Evolutionary conservation across 2,888 invertebrate species (phyloP).

Genomic region (Drosophila bunnanda): DNA sequence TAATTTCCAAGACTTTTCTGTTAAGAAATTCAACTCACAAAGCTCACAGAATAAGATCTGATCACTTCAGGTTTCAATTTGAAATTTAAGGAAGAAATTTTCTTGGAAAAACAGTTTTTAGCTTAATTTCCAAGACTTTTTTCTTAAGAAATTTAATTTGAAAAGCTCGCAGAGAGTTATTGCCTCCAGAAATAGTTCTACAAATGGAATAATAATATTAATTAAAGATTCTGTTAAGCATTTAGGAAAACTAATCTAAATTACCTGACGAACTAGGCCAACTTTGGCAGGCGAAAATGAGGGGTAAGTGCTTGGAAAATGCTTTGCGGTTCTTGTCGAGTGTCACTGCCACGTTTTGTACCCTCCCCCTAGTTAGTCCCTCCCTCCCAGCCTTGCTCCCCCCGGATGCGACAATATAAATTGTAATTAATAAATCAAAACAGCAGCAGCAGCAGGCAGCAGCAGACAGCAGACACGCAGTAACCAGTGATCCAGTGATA

Average conservation of each 20-base stretch:
- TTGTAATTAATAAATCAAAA: slow-evolving; percentile 78
- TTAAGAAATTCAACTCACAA: no score
- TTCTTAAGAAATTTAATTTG: neutral
- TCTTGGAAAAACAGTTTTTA: neutral
- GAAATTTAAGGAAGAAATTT: neutral
- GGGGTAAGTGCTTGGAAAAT: slow-evolving; percentile 5
- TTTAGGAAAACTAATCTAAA: neutral
- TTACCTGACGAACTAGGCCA: slow-evolving; percentile 11
- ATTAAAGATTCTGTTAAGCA: neutral
- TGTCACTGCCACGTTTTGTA: slow-evolving; percentile 54
- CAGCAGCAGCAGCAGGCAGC: slow-evolving; percentile 55
- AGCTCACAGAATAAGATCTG: no score
- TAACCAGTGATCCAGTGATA: slow-evolving; percentile 39
- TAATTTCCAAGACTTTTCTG: no score
- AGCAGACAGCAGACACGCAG: slow-evolving; percentile 14
- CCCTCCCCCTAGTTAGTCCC: neutral
- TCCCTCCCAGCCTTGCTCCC: neutral
- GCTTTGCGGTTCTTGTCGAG: slow-evolving; percentile 50
- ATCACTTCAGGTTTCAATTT: neutral
- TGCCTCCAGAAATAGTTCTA: neutral
- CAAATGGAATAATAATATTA: neutral
- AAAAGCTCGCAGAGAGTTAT: neutral
- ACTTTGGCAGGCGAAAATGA: neutral
- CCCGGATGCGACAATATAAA: slow-evolving; percentile 65
- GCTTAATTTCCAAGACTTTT: no score